phyloP scores from a whole-genome alignment of 2,888 invertebrate genomes.

The Oscheius sp. region DNA sequence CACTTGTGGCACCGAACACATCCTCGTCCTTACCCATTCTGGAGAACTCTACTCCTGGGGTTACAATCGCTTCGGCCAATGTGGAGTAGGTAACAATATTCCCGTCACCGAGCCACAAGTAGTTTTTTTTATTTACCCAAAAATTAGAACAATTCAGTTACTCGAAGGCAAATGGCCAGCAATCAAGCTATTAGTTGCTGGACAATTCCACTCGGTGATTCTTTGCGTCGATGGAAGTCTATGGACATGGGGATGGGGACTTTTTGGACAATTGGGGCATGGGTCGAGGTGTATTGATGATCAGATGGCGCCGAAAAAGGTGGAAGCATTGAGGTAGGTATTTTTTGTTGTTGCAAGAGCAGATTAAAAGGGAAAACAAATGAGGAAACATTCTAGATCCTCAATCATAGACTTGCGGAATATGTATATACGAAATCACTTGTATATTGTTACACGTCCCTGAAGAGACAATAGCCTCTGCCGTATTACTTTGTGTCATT shows the following conservation, averaged over 20 bases:
- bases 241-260: constrained; percentile 64
- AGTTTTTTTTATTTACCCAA: background rate
- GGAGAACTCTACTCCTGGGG: constrained; percentile 59
- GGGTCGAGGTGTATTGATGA: constrained; percentile 29
- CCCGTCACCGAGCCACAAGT: constrained; percentile 37
- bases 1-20: constrained; percentile 64
- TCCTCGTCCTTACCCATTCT: constrained; percentile 53
- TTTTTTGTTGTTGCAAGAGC: no score
- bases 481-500: no score
- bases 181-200: constrained; percentile 52
- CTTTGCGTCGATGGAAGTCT: constrained; percentile 52
- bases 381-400: no score
- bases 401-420: no score
- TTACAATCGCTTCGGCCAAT: constrained; percentile 63
- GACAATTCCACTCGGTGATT: constrained; percentile 64
- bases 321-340: constrained; percentile 35
- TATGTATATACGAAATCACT: no score
- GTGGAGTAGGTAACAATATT: constrained; percentile 60
- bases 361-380: no score
- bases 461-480: no score
- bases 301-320: constrained; percentile 33
- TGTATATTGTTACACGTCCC: no score
- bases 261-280: constrained; percentile 63
- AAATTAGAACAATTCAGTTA: constrained; percentile 40
- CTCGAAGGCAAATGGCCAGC: constrained; percentile 53